Base-by-base conservation (phyloP, 2,113 vertebrate species). In the Pelusios castaneus region DNA sequence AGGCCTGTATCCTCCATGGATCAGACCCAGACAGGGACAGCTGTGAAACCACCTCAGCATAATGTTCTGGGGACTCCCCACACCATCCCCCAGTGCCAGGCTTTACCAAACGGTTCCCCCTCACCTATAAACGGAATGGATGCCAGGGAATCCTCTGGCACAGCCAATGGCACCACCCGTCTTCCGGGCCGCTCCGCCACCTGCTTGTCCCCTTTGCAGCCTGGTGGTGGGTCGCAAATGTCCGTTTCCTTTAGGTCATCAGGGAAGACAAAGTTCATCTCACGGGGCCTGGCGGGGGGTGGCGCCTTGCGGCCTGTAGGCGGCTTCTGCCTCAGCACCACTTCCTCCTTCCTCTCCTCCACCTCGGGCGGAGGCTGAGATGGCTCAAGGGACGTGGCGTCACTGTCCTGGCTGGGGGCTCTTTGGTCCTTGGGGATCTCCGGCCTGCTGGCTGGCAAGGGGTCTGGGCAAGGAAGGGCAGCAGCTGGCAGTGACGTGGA, bases 111-210 rank as follows among this genome's bases (percentile, higher is more conserved):
- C 31, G 29, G 0, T 5, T 38, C 11, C 5, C 5, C 95, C 99
- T 98, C 98, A 99, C 99, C 99, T 63, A 99, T 99, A 97, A 99
- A 99, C 45, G 99, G 99, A 92, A 99, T 99, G 89, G 99, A 99
- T 0, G 99, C 99, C 97, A 99, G 97, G 1, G 99, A 99, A 95
- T 99, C 99, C 58, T 99, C 99, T 2, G 99, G 98, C 34, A 98
- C 93, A 0, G 98, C 97, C 84, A 99, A 92, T 1, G 99, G 98
- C 45, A 98, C 98, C 45, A 99, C 96, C 8, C 95, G 98, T 90
- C 98, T 98, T 41, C 98, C 98, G 4, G 93, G 96, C 85, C 98
- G 94, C 54, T 96, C 98, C 8, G 0, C 79, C 55, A 1, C 82
- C 5, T 3, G 89, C 91, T 75, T 98, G 92, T 97, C 96, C 88